Base-by-base conservation (phyloP, 2,113 vertebrate species). In the Percopsis transmontana region DNA sequence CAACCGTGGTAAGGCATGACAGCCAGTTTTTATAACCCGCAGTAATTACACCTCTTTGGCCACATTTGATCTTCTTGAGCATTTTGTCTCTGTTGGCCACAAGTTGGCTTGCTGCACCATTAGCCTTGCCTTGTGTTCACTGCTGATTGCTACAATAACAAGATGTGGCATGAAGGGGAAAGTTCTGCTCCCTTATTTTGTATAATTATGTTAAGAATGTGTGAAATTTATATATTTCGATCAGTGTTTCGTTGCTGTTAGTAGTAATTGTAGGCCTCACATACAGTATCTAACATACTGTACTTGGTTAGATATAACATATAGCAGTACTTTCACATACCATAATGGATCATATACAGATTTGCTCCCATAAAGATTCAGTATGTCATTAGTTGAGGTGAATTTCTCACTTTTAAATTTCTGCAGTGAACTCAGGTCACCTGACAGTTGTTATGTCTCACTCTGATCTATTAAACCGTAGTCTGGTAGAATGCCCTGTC, bases 401-500 rank as follows among this genome's bases (percentile, higher is more conserved):
- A 5, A 33, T 13, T 54, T 69, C 61, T n/a, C 47, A 44, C 42
- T 58, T 69, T 38, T 23, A 33, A 16, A 19, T 45, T 47, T 44
- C 19, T 48, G 76, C 18, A n/a, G 44, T 50, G 19, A 58, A 47
- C 80, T 67, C 45, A 58, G 78, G 79, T 80, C 80, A 87, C 66
- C 65, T 69, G 81, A 75, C 81, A 68, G 61, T 59, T 70, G 59
- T 80, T 79, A 61, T 65, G 48, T 80, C 66, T 82, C 76, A 40
- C 71, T 82, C 76, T 77, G 73, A 81, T 87, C 82, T 87, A 71
- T 77, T 80, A 85, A 33, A 4, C 27, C 8, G 27, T 33, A 83
- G 40, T 74, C 82, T 88, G 87, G 87, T 89, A 63, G 70, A 33
- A 47, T 72, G 85, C 85, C 83, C 74, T 82, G 79, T 85, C 82